A percentile compares a stretch with the other conserved stretches of the same genome.
phyloP scores from a whole-genome alignment of 2,888 invertebrate species.

The Synanthedon tipuliformis region DNA sequence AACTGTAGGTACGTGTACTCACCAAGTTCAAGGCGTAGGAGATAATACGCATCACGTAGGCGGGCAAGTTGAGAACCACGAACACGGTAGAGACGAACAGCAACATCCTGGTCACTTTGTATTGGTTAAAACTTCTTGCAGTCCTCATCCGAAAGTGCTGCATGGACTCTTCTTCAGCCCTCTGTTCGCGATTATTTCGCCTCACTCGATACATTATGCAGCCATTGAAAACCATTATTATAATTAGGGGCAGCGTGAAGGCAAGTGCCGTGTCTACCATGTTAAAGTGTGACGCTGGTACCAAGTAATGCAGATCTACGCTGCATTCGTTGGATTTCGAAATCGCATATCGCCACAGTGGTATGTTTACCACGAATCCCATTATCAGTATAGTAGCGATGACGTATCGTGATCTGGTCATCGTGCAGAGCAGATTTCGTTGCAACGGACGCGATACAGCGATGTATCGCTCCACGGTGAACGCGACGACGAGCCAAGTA shows the following conservation, averaged over 20 bases:
- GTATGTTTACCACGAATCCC: conserved; percentile 71
- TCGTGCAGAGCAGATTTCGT: conserved; percentile 78
- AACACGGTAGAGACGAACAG: conserved; percentile 84
- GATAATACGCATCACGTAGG: conserved; percentile 76
- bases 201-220: conserved; percentile 78
- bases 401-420: conserved; percentile 75
- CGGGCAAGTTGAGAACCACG: conserved; percentile 81
- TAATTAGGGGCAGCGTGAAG: conserved; percentile 77
- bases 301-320: conserved; percentile 58
- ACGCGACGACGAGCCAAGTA: conserved; percentile 87
- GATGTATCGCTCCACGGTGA: conserved; percentile 86
- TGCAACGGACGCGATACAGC: conserved; percentile 83
- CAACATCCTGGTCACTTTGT: conserved; percentile 84
- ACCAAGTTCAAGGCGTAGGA: conserved; percentile 69
- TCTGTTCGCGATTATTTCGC: conserved; percentile 58
- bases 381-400: conserved; percentile 61
- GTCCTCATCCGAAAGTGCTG: conserved; percentile 6
- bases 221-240: conserved; percentile 78
- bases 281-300: conserved; percentile 74
- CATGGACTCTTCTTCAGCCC: conserved; percentile 8
- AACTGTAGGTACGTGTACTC: conserved; percentile 26
- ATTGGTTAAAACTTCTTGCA: conserved; percentile 57
- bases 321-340: conserved; percentile 53
- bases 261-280: conserved; percentile 78
- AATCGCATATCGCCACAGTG: conserved; percentile 64